Evolutionary conservation across 2,888 invertebrate genomes (phyloP).

Genomic region (Trimorus sp.): DNA sequence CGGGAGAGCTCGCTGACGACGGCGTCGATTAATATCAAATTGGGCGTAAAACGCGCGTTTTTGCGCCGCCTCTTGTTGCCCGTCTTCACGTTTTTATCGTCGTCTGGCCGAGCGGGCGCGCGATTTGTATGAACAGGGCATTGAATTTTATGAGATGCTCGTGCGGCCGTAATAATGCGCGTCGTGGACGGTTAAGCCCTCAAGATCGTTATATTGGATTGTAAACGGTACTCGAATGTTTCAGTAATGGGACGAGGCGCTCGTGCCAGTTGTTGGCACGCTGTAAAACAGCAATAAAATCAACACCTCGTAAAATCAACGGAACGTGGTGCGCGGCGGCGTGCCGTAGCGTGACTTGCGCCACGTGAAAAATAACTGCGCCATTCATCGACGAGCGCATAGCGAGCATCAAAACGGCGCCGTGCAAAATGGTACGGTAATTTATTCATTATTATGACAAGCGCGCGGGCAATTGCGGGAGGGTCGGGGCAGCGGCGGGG

Average conservation of each 20-base stretch:
- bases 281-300: conserved; percentile 79
- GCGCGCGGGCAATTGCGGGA: neutral
- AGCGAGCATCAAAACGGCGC: conserved; percentile 39
- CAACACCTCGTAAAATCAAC: conserved; percentile 76
- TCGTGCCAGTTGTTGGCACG: conserved; percentile 78
- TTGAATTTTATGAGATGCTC: conserved; percentile 62
- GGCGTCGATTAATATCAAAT: conserved; percentile 47
- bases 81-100: conserved; percentile 44
- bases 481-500: too few relatives aligned
- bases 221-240: conserved; percentile 78
- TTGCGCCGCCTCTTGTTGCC: conserved; percentile 19
- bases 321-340: conserved; percentile 40
- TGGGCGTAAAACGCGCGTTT: conserved; percentile 49
- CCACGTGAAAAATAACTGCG: conserved; percentile 57
- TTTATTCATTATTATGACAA: conserved; percentile 29
- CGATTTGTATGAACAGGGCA: conserved; percentile 57
- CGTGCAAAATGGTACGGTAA: conserved; percentile 22
- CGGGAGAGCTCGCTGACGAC: conserved; percentile 24
- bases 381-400: conserved; percentile 44
- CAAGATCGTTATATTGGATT: conserved; percentile 73
- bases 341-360: conserved; percentile 59
- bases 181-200: conserved; percentile 71
- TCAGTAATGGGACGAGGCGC: conserved; percentile 79
- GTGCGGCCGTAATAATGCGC: conserved; percentile 53
- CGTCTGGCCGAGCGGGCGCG: conserved; percentile 43